Evolutionary conservation across 2,797 vertebrate genomes (phyloP), one percentile per base, ranked within the genome.

Genomic region (Anabacerthia variegaticeps): DNA sequence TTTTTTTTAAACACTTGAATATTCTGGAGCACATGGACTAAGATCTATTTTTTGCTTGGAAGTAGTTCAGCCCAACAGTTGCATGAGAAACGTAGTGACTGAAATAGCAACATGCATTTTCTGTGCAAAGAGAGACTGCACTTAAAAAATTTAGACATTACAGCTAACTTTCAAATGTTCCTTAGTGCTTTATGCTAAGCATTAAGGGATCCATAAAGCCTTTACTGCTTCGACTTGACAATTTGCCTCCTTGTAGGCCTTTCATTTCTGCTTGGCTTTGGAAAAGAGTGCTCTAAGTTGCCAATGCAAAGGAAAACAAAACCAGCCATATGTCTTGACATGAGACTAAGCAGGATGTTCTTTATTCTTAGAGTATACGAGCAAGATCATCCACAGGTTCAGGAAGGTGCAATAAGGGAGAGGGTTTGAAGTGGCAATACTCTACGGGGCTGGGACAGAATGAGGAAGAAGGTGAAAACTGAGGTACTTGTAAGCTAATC

Each of bases 71-170:
- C 66, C 77, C 69, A 54, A 39, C 76, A 90, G 76, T 91, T 90
- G 81, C 71, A 41, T 44, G 55, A 74, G 81, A 76, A 43, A 39
- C 67, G 41, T 48, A 63, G 73, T 0, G 3, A 46, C 72, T 80
- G 88, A 93, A 93, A 92, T 76, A 95, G 71, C 74, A 92, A 88
- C 76, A 17, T 58, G 41, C 37, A 86, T 84, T 48, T 87, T 95
- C 65, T 77, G 5, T 92, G 87, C 85, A 68, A 85, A 84, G 71
- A 84, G 71, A 76, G 37, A 21, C 30, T 46, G 27, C 81, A 52
- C 76, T 95, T 91, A 30, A 81, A 92, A 80, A 46, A 61, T 75
- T 34, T 55, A 91, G 80, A 48, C n/a, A 30, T 96, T 89, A 34
- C 41, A 85, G 65, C 71, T 67, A 67, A 86, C 71, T 87, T 88